A percentile compares a stretch with the other conserved stretches of the same genome.
Evolutionary conservation across 2,888 invertebrate species (phyloP).

Genomic region (Orgyia antiqua): DNA sequence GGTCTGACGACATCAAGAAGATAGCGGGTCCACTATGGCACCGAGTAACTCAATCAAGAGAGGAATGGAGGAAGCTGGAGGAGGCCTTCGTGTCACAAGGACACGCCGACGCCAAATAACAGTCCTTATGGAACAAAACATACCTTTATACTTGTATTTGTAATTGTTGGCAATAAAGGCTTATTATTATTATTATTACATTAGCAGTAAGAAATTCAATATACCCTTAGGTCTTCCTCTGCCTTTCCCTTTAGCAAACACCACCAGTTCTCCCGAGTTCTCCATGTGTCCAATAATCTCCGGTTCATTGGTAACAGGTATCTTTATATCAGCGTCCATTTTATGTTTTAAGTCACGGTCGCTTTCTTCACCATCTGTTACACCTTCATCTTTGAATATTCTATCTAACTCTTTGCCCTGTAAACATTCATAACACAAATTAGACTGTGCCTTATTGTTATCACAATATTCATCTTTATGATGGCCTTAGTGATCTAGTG

Average conservation of each 20-base stretch:
- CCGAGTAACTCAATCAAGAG: too few species aligned
- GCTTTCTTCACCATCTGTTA: slow-evolving; percentile 80
- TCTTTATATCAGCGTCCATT: slow-evolving; percentile 14
- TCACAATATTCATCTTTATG: background rate
- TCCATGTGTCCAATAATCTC: slow-evolving; percentile 84
- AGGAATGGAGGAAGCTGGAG: too few species aligned
- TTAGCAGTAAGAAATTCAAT: too few species aligned
- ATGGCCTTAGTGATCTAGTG: too few species aligned
- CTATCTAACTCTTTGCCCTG: slow-evolving; percentile 86
- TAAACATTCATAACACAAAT: slow-evolving; percentile 10
- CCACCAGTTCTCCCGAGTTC: slow-evolving; percentile 80
- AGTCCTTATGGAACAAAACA: too few species aligned
- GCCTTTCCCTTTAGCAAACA: slow-evolving; percentile 77
- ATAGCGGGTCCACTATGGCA: too few species aligned
- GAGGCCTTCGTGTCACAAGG: too few species aligned
- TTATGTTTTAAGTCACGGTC: slow-evolving; percentile 50
- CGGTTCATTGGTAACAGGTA: slow-evolving; percentile 41
- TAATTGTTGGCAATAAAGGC: too few species aligned
- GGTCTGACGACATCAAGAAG: too few species aligned
- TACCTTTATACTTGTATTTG: too few species aligned
- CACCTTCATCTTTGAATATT: slow-evolving; percentile 84
- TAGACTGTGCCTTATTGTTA: background rate
- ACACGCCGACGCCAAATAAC: too few species aligned
- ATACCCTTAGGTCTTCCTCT: slow-evolving; percentile 74
- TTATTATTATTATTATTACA: too few species aligned